Evolutionary conservation across 2,888 invertebrate genomes (phyloP).

Genomic region (Automeris io): DNA sequence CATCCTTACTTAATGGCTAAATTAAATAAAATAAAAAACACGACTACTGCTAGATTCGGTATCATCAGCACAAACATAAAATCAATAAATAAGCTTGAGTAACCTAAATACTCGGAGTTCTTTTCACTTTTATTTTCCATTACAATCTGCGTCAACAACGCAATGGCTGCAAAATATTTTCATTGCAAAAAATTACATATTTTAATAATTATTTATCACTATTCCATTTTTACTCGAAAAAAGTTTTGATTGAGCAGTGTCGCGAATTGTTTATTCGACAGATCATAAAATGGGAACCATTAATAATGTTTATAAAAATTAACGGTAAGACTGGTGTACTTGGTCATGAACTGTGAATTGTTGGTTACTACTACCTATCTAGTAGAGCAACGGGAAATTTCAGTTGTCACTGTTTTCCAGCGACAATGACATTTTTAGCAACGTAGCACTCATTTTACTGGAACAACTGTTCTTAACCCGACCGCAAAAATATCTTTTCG

Average conservation of each 20-base stretch:
- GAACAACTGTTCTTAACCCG: conserved; percentile 40
- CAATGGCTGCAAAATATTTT: too few relatives aligned
- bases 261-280: conserved; percentile 62
- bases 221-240: too few relatives aligned
- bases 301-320: conserved; percentile 53
- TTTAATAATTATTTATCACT: too few relatives aligned
- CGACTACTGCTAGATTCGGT: conserved; percentile 34
- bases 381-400: conserved; percentile 60
- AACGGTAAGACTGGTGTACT: conserved; percentile 64
- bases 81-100: conserved; percentile 32
- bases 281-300: conserved; percentile 49
- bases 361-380: conserved; percentile 25
- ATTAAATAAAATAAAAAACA: conserved; percentile 33
- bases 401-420: conserved; percentile 23
- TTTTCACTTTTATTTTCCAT: conserved; percentile 26
- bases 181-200: too few relatives aligned
- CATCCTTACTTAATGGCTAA: too few relatives aligned
- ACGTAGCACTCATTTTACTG: conserved; percentile 49
- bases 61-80: conserved; percentile 16
- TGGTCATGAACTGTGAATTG: conserved; percentile 41
- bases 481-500: conserved; percentile 32
- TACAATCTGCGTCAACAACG: not conserved
- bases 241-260: conserved; percentile 36
- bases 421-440: conserved; percentile 31
- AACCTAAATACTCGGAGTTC: conserved; percentile 22